Base-by-base conservation (phyloP, 1,140 invertebrate species). In the Anastrepha obliqua region DNA sequence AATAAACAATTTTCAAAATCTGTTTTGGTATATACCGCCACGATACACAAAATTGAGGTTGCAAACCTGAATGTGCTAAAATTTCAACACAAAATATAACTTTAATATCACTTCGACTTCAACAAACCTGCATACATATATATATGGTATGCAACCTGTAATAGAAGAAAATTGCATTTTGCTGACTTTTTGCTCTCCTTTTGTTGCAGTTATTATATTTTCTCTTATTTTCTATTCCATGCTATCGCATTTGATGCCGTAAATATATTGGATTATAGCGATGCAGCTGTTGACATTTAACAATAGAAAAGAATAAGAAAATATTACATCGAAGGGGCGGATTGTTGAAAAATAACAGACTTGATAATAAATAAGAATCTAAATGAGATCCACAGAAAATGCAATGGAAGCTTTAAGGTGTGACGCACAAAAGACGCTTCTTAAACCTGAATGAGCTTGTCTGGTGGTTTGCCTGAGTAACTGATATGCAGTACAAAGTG, bases 251-350 rank as follows among this genome's bases (percentile, higher is more conserved):
- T 55, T 81, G 74, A 81, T 81, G 55, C 55, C 74, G 74, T 81
- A 55, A 81, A 81, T 81, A 81, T 47, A 55, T 81, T 55, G 74
- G 74, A 81, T 81, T 81, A 81, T 51, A 8, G 47, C 13, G 47
- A 55, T 51, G 47, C 74, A 81, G 74, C 74, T 81, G 47, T 20
- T 81, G 44, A 81, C 74, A 81, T 81, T 81, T 81, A 81, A 81
- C 44, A 81, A 81, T 81, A 29, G n/a, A 20, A 81, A 55, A 55
- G 13, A 81, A 55, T 55, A 11, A 81, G 74, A 55, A 29, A 55
- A 51, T 15, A 39, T 51, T 20, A 55, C 47, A 81, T 8, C 7
- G 17, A 74, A 51, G 47, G 74, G 74, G 74, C 6, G 44, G 74
- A 55, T 81, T 55, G 47, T 81, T 55, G n/a, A 20, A 67, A 5